These are phyloP conservation scores for Opisthograptis luteolata DNA, from an alignment of 2,888 invertebrate species.

Conservation along the genomic window DNA sequence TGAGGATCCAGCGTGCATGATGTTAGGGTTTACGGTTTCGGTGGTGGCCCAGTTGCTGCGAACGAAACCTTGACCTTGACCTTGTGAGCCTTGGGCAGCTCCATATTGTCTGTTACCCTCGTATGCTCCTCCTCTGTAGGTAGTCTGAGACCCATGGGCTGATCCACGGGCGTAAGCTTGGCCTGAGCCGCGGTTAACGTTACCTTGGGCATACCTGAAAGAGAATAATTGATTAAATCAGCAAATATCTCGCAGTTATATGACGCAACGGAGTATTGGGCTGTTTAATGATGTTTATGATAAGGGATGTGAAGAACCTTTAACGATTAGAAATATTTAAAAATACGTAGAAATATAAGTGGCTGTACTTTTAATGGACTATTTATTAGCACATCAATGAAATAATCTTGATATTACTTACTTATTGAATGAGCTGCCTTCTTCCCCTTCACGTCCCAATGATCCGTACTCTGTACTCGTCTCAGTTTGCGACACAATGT, in stretches of 20 bases:
- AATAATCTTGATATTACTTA: constrained; percentile 61
- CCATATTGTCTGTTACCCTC: constrained; percentile 27
- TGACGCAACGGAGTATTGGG: no score
- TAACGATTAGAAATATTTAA: no score
- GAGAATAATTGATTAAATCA: neutral
- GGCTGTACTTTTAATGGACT: no score
- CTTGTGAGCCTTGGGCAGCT: constrained; percentile 36
- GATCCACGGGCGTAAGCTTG: constrained; percentile 26
- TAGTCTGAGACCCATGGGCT: constrained; percentile 24
- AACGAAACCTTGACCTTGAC: constrained; percentile 65
- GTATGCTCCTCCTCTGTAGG: constrained; percentile 12
- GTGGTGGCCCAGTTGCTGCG: constrained; percentile 76
- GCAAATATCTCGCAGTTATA: neutral
- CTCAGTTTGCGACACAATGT: constrained; percentile 76
- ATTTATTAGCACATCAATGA: no score
- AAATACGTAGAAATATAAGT: no score
- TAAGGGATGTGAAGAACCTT: no score
- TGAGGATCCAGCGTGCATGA: constrained; percentile 71
- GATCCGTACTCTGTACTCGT: constrained; percentile 79
- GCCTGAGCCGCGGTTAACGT: constrained; percentile 41
- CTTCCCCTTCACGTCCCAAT: constrained; percentile 74
- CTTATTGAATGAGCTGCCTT: constrained; percentile 74
- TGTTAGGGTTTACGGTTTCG: constrained; percentile 75
- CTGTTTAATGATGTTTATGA: no score
- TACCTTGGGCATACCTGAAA: constrained; percentile 38